Evolutionary conservation across 2,888 invertebrate species (phyloP).

Genomic region (Romanomermis culicivorax): DNA sequence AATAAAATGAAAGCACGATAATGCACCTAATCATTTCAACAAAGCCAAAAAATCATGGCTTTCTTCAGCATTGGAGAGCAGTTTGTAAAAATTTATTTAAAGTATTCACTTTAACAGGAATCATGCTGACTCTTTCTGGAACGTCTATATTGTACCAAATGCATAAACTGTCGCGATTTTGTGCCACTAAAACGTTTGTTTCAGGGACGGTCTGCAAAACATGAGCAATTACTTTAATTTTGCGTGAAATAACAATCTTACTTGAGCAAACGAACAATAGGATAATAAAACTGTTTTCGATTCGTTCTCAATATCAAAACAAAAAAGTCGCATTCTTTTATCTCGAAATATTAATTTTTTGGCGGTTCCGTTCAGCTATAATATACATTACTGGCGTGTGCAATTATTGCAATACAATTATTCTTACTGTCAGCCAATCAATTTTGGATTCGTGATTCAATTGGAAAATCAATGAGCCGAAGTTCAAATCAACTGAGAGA

Average conservation of each 20-base stretch:
- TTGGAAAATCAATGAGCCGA: no score
- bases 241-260: conserved; percentile 13
- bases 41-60: no score
- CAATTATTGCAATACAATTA: background rate
- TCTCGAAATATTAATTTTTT: conserved; percentile 71
- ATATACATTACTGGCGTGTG: conserved; percentile 1
- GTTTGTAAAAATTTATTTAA: no score
- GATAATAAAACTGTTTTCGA: conserved; percentile 29
- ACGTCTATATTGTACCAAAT: conserved; percentile 86
- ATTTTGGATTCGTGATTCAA: conserved; percentile 76
- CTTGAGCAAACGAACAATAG: conserved; percentile 43
- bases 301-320: conserved; percentile 34
- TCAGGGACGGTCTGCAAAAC: conserved; percentile 61
- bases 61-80: no score
- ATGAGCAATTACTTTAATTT: conserved; percentile 3
- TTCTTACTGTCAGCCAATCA: conserved; percentile 64
- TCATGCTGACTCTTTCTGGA: conserved; percentile 56
- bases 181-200: conserved; percentile 91
- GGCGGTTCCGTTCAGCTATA: conserved; percentile 63
- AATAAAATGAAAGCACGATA: no score
- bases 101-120: conserved; percentile 42
- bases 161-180: conserved; percentile 64
- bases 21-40: no score
- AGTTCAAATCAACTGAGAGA: no score
- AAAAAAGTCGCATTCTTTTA: conserved; percentile 48